Evolutionary conservation across 2,113 vertebrate genomes (phyloP), one percentile per base, ranked within the genome.

Genomic region (Tapirus terrestris): DNA sequence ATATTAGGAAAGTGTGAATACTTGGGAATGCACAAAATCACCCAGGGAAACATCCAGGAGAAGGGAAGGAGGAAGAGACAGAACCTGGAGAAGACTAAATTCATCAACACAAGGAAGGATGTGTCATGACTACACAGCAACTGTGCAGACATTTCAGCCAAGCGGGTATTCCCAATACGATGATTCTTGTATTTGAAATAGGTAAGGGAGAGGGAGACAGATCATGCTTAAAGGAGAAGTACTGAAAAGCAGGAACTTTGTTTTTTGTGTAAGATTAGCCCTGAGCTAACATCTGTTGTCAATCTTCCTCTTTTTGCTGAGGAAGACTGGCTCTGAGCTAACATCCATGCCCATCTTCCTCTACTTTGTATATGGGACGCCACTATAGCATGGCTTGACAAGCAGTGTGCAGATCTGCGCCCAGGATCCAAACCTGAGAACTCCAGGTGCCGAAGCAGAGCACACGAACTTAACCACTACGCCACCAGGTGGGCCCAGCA

Each of bases 1-100:
- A 1, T n/a, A 45, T 70, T 33, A 75, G 13, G 72, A 79, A 87
- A n/a, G 77, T n/a, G 65, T 92, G 23, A 73, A 96, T 79, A 90
- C 39, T 95, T 73, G 25, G 25, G 36, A 89, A 91, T 85, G 48
- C 6, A 96, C 16, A 56, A 90, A 94, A 94, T 85, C 23, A 33
- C 33, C 25, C n/a, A 80, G 27, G 33, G 14, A 84, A 95, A 65
- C 56, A 1, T 39, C 60, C 56, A 56, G 6, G 3, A 14, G 29
- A 81, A 51, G 16, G 1, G 17, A 58, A 70, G 63, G 1, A 33
- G 23, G 67, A 73, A 90, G 39, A 79, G 18, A 45, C 60, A 89
- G 36, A 92, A 60, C 25, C 11, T 17, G 2, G 7, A 20, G 6
- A 25, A 60, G 5, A 39, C 9, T 77, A n/a, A 67, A 76, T 81